phyloP scores from a whole-genome alignment of 2,113 vertebrate species.

The Miniopterus natalensis region DNA sequence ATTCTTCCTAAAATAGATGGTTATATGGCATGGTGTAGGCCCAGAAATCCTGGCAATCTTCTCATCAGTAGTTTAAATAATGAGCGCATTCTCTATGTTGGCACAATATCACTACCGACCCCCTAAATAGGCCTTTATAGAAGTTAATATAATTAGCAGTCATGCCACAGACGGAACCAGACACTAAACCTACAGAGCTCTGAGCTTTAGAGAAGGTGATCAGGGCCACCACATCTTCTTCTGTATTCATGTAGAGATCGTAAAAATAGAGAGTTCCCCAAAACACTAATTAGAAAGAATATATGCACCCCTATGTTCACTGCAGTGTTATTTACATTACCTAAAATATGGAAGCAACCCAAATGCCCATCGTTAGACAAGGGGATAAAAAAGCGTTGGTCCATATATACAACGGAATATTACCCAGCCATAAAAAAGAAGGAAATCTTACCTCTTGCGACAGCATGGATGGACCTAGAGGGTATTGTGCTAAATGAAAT shows the following conservation, averaged over 20 bases:
- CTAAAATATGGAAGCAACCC: not conserved
- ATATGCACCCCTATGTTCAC: not conserved
- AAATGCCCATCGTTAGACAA: not conserved
- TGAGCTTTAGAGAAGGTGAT: not conserved
- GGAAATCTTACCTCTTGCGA: not conserved
- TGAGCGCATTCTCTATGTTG: not conserved
- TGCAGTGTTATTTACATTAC: not conserved
- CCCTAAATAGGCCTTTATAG: not conserved
- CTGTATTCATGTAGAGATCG: not conserved
- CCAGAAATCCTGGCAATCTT: not conserved
- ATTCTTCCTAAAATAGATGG: not conserved
- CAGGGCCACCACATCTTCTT: not conserved
- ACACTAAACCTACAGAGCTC: not conserved
- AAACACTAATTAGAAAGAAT: not conserved
- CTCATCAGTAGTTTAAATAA: not conserved
- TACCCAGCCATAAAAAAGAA: not conserved
- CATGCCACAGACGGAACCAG: not conserved
- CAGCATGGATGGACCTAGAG: too few relatives aligned
- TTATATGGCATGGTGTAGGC: not conserved
- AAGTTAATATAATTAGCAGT: not conserved
- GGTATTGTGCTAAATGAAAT: not conserved
- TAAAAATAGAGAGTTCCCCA: not conserved
- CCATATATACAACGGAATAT: not conserved
- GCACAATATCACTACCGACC: not conserved
- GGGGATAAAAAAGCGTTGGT: not conserved